Base-by-base conservation (phyloP, 2,888 invertebrate species). In the Eulithis testata region DNA sequence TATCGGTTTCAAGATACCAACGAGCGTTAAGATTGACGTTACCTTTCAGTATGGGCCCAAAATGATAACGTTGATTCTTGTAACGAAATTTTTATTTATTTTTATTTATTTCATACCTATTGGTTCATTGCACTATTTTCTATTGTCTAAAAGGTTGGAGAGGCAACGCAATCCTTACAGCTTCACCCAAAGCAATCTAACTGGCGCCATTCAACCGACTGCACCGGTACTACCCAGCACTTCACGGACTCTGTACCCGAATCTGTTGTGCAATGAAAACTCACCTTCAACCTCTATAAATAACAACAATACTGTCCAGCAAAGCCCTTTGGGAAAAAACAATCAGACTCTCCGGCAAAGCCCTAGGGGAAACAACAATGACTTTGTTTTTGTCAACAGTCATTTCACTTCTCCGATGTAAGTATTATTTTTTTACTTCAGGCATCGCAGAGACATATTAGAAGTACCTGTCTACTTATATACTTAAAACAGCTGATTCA, bases 161-260 rank as follows among this genome's bases (percentile, higher is more conserved):
- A 73, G 77, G 40, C 68, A 73, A 27, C 73, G 73, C 0, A 21
- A 65, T 0, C 77, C 76, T 3, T 79, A 80, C 59, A 75, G 57
- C 36, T 77, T 67, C 56, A 64, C 67, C 0, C 68, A 66, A 4
- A 63, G 69, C 4, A 73, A 76, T n/a, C 62, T 79, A 51, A 40
- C 3, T 11, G 59, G 51, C 6, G 11, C 12, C 11, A 14, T 5
- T n/a, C 36, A 40, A 53, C 9, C 8, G 14, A 31, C 51, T 1
- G 2, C 49, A 11, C 27, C 31, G 4, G 2, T 7, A 7, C 31
- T 11, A 9, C 11, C 12, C n/a, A 37, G 9, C 51, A 52, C 11
- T 47, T 8, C 57, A 2, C 43, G 7, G 8, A 4, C 54, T 4
- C 47, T 70, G 43, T 77, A 79, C 51, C 77, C 79, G 3, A 72